phyloP scores from a whole-genome alignment of 2,888 invertebrate species.

The Callinectes sapidus region DNA sequence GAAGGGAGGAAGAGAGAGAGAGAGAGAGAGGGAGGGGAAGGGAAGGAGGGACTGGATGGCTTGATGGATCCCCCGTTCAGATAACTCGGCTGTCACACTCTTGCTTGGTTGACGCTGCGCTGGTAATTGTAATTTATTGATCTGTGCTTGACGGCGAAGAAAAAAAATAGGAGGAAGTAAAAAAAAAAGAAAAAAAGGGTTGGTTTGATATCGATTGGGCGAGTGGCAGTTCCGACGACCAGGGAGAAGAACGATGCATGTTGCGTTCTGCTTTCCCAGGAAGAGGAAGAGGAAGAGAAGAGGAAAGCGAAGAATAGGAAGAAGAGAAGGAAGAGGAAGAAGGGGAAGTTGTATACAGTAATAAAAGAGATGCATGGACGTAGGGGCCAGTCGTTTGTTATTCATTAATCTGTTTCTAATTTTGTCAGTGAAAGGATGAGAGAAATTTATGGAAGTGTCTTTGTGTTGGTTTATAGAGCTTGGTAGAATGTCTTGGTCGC shows the following conservation, averaged over 20 bases:
- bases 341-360: no score
- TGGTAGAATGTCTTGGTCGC: not conserved
- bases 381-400: not conserved
- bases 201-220: slow-evolving; percentile 36
- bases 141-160: slow-evolving; percentile 45
- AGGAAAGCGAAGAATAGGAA: not conserved
- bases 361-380: not conserved
- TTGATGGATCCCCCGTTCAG: slow-evolving; percentile 37
- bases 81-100: slow-evolving; percentile 59
- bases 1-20: not conserved
- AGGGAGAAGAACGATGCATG: not conserved
- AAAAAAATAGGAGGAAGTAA: not conserved
- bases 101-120: slow-evolving; percentile 51
- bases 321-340: not conserved
- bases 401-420: not conserved
- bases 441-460: not conserved
- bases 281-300: not conserved
- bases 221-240: not conserved
- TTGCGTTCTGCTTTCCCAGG: not conserved
- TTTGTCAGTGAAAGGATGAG: not conserved
- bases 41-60: no score
- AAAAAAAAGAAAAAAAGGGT: not conserved
- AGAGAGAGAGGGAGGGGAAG: no score
- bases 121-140: slow-evolving; percentile 61
- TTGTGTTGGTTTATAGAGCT: not conserved